Conservation (phyloP, 2,113 vertebrate species). For the Calidris pugnax region DNA sequence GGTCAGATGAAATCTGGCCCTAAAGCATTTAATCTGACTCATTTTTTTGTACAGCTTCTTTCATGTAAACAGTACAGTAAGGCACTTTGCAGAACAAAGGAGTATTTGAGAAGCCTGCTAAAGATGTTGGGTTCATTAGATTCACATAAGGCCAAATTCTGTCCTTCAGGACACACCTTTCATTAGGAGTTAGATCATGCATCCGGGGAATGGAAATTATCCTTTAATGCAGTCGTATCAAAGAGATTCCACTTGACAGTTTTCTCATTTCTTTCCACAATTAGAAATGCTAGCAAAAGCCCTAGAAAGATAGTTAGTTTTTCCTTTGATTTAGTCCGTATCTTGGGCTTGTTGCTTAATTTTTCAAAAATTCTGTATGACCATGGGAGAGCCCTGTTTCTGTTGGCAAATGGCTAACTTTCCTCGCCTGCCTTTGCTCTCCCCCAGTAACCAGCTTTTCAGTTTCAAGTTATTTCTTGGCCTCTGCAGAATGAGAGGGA, state of each 20-base stretch:
- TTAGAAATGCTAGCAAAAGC: constrained; percentile 30
- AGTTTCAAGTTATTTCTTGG: neutral
- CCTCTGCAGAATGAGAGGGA: neutral
- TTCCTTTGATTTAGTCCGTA: constrained; percentile 17
- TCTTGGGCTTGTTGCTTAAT: neutral
- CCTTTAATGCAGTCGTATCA: neutral
- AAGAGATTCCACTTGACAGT: constrained; percentile 39
- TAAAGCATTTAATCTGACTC: constrained; percentile 29
- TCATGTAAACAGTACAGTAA: constrained; percentile 28
- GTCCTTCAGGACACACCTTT: constrained; percentile 53
- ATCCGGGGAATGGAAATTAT: constrained; percentile 27
- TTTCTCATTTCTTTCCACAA: constrained; percentile 50
- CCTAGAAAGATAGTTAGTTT: neutral
- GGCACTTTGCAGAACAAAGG: constrained; percentile 38
- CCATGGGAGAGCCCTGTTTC: neutral
- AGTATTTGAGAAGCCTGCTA: constrained; percentile 13
- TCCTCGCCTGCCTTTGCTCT: neutral
- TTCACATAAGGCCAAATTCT: constrained; percentile 2
- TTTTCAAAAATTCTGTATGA: neutral
- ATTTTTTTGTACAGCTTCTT: constrained; percentile 25
- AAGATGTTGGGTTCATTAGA: constrained; percentile 42
- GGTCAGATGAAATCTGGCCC: constrained; percentile 33
- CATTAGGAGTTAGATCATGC: constrained; percentile 29
- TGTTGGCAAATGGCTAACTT: neutral
- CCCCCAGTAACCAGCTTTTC: neutral